Base-by-base conservation (phyloP, 2,888 invertebrate species). In the Nemotelus nigrinus region DNA sequence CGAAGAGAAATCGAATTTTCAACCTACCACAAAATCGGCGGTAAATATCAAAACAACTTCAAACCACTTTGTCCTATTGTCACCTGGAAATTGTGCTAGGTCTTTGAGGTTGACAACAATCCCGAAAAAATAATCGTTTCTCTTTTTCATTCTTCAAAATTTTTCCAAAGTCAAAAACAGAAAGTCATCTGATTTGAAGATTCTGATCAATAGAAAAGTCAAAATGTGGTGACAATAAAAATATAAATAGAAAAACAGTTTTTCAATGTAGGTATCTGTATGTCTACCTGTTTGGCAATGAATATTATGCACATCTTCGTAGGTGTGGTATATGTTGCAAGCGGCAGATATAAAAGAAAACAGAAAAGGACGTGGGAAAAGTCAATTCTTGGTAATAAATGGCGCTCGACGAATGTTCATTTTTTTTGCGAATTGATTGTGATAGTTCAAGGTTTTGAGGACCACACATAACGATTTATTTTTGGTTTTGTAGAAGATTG, bases 321-420 rank as follows among this genome's bases (percentile, higher is more conserved):
- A 10, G 43, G 7, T 39, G 44, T 41, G 47, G 47, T 47, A 4
- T 41, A 47, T 8, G n/a, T 65, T n/a, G n/a, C 65, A 70, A 41
- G 70, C 70, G 70, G 70, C 10, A 70, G 3, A 53, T 55, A 1
- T 55, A 43, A 70, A 70, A 70, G 55, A 43, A 70, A 70, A 25
- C 57, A 8, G 10, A 64, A n/a, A n/a, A 60, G 68, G 58, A 77
- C 76, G 76, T 77, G 76, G 76, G 76, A 77, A 77, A 77, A 68
- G 47, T 48, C 47, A 25, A 53, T 77, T 77, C 76, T 57, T 77
- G 58, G 76, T 77, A 77, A 65, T 77, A 53, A 77, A 77, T 77
- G 76, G 76, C 76, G 76, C 76, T 74, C 74, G 74, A 39, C 47
- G 48, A 48, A 47, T 63, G 41, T 55, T 4, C 7, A 45, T 3